Evolutionary conservation across 2,797 vertebrate species (phyloP), one percentile per base, ranked within the genome.

Genomic region (Huso huso): DNA sequence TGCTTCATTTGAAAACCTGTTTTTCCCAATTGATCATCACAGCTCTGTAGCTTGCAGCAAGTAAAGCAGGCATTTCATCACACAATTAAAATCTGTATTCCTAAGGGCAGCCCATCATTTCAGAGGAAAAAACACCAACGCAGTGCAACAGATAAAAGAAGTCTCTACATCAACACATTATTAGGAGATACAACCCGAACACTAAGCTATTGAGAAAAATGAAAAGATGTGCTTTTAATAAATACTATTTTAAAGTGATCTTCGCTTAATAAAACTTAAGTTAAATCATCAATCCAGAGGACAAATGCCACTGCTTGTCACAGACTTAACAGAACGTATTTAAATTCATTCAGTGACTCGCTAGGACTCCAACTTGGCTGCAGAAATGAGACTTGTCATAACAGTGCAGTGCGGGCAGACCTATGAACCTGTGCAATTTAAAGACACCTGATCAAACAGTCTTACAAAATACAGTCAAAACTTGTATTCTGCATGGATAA

Each of bases 261-360:
- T 82, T 81, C 81, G 58, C 49, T 50, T 23, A 57, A 53, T 55
- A 63, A 63, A 75, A 69, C 73, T 51, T 37, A 62, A 70, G 72
- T 71, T 70, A 70, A 73, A 71, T 75, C 76, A 78, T 82, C 79
- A 81, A 77, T 82, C 75, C 65, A 55, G 73, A 70, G 68, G 73
- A 72, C 69, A 65, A 67, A 69, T 77, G 77, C 69, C 77, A 79
- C 80, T 75, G 74, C 73, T 79, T 76, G 75, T 78, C 72, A 62
- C 66, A 73, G 65, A 71, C 67, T 73, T 79, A 74, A 81, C 79
- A 78, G 72, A 73, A 76, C 51, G 66, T 72, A 78, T 81, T 81
- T 78, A 77, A 78, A 81, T 81, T 76, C 77, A 76, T 81, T 72
- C 68, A 62, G 74, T 48, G 58, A 59, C 10, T 58, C 61, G 71